phyloP scores from a whole-genome alignment of 2,888 invertebrate species.

The Andrena hattorfiana region DNA sequence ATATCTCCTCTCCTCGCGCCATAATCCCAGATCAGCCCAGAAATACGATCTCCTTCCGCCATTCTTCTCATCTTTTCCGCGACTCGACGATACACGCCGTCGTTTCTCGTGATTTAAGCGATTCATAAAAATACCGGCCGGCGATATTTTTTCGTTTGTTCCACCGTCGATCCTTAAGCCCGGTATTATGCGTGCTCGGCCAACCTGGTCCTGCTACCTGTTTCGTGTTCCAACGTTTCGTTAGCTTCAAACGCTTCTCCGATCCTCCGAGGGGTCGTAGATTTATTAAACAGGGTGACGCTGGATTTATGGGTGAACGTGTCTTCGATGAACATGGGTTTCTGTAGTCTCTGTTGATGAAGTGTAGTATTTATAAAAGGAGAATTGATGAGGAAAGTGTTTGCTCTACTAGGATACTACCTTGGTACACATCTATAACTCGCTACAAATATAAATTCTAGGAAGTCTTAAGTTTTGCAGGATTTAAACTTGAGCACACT shows the following conservation, averaged over 20 bases:
- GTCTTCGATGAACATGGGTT: no score
- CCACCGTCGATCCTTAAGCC: not conserved
- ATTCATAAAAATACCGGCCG: not conserved
- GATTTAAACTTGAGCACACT: no score
- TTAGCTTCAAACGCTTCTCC: not conserved
- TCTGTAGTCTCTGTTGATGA: no score
- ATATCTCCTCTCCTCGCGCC: constrained; percentile 46
- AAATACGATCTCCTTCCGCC: constrained; percentile 46
- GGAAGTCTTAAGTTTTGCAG: no score
- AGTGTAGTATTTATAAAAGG: no score
- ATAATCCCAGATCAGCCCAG: constrained; percentile 70
- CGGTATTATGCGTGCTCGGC: constrained; percentile 11
- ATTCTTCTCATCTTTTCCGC: constrained; percentile 40
- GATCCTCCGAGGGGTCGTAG: not conserved
- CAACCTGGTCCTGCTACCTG: not conserved
- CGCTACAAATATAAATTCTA: no score
- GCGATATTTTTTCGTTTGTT: constrained; percentile 27
- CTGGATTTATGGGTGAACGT: no score
- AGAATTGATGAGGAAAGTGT: no score
- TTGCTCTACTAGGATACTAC: no score
- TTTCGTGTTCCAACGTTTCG: constrained; percentile 16
- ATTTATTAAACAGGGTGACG: not conserved
- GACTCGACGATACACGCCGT: constrained; percentile 28
- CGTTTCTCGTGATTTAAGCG: constrained; percentile 34
- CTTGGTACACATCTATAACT: no score